These are phyloP conservation scores for Thaumatotibia leucotreta DNA, from an alignment of 1,140 invertebrate species.

Conservation along the genomic window DNA sequence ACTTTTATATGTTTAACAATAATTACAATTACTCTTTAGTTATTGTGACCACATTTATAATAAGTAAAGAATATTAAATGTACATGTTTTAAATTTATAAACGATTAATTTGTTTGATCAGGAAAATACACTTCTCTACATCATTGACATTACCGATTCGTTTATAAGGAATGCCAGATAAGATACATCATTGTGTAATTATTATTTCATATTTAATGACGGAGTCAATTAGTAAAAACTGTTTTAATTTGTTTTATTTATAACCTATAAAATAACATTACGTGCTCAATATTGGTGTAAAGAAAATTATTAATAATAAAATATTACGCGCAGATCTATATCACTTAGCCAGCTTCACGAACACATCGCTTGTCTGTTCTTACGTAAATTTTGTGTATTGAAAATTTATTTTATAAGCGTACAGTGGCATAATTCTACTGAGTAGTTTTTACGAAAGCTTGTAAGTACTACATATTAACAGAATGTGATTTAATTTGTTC, in stretches of 20 bases:
- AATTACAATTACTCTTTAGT: too few species aligned
- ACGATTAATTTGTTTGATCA: background rate
- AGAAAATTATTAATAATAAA: background rate
- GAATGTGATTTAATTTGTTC: background rate
- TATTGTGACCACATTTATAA: too few species aligned
- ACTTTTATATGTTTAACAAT: too few species aligned
- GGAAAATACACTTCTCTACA: background rate
- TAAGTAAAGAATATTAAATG: too few species aligned
- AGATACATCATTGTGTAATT: too few species aligned
- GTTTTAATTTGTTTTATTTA: background rate
- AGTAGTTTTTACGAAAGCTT: conserved; percentile 6
- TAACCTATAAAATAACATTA: too few species aligned
- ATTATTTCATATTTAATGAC: too few species aligned
- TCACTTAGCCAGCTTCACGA: conserved; percentile 36
- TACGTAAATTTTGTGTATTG: conserved; percentile 29
- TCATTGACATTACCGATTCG: background rate
- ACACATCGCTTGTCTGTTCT: conserved; percentile 16
- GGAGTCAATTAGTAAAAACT: too few species aligned
- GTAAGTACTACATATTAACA: conserved; percentile 2
- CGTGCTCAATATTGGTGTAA: too few species aligned
- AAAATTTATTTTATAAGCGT: conserved; percentile 20
- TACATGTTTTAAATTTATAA: background rate
- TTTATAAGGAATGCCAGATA: background rate
- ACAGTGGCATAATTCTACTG: background rate
- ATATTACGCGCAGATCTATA: background rate